Evolutionary conservation across 53 echinoderm and acorn worm genomes (phyloP), one percentile per base, ranked within the genome.

Genomic region (Zoroaster sp.): DNA sequence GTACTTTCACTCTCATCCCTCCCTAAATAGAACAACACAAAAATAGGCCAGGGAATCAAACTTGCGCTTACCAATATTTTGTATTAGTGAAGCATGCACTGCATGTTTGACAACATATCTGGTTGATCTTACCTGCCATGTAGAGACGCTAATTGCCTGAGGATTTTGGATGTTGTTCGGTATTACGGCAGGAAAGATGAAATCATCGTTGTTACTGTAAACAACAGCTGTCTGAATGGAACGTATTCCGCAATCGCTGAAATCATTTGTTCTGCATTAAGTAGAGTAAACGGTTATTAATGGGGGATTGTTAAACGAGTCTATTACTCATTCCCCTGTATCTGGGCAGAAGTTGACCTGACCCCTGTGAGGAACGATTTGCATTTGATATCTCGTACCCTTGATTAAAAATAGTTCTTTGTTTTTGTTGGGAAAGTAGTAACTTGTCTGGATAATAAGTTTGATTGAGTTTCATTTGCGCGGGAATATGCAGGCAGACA

Each of bases 151-250:
- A 15, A 51, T 40, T 35, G 37, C 3, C 79, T 9, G 40, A 9
- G 79, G 79, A 39, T 79, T 79, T n/a, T n/a, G 79, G 12, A 79
- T 79, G 79, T 79, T 63, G 79, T 63, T 39, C 18, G 79, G 79
- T 63, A 79, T 63, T 25, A 21, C 1, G n/a, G 65, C n/a, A 7
- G 79, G 79, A 59, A 79, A 79, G 25, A 6, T 55, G 54, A 79
- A 79, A 35, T 79, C 63, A 40, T 79, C 79, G 63, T 79, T 59
- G 15, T 79, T 23, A 5, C 3, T 5, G 54, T 12, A 79, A 31
- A 79, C 79, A 31, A 76, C 76, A 36, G 17, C 63, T 3, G 79
- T 79, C 17, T 34, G 18, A 4, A 37, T 79, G 31, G 41, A 20
- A n/a, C n/a, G 53, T 20, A 79, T 79, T 17, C 79, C 79, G 18